A percentile compares a stretch with the other conserved stretches of the same genome.
phyloP scores from a whole-genome alignment of 23 tunicate genomes.

The Halocynthia roretzi region DNA sequence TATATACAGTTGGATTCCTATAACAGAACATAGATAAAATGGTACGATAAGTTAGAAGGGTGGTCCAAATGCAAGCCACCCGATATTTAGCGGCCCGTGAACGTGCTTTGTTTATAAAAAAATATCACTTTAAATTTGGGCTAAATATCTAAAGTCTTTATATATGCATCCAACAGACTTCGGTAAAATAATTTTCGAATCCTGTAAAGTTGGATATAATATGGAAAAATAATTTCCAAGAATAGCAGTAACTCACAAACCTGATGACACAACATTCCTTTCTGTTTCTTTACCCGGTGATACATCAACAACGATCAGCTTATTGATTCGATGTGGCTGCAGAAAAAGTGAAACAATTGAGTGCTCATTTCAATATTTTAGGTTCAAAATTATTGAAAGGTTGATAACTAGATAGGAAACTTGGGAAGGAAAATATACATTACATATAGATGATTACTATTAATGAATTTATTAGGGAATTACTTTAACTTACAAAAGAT shows the following conservation, averaged over 20 bases:
- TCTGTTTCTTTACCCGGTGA: constrained; percentile 33
- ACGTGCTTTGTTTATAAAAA: neutral
- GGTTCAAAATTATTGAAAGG: neutral
- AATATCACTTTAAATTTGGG: neutral
- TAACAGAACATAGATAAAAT: too few relatives aligned
- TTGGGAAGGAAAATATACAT: too few relatives aligned
- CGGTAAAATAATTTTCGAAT: too few relatives aligned
- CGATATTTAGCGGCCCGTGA: too few relatives aligned
- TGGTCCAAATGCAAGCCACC: too few relatives aligned
- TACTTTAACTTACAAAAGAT: neutral
- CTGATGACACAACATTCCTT: neutral
- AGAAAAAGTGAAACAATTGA: constrained; percentile 6
- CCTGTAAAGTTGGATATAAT: too few relatives aligned
- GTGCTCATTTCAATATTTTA: neutral
- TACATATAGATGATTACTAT: neutral
- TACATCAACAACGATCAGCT: constrained; percentile 71
- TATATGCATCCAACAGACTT: too few relatives aligned
- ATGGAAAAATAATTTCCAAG: too few relatives aligned
- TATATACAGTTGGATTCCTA: constrained; percentile 19
- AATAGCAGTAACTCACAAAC: neutral
- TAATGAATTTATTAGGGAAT: neutral
- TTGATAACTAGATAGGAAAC: too few relatives aligned
- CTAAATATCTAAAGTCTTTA: neutral
- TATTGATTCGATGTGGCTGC: constrained; percentile 47
- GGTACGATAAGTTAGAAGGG: too few relatives aligned